Base-by-base conservation (phyloP, 2,888 invertebrate genomes). In the Athalia rosae region DNA sequence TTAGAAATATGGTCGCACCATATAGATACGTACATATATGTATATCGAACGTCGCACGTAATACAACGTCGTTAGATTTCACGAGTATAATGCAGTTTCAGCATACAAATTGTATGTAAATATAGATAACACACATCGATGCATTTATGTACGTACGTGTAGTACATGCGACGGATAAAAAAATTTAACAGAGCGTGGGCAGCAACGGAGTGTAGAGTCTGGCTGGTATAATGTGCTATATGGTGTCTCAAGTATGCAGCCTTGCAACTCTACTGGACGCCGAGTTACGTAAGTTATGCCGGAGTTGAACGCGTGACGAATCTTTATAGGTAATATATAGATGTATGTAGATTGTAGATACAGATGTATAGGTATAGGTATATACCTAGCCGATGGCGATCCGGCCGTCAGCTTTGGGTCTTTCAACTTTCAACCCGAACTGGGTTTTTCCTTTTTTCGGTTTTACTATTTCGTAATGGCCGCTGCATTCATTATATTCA, bases 381-480 rank as follows among this genome's bases (percentile, higher is more conserved):
- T n/a, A n/a, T 15, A 7, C 4, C 2, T 13, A 59, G 11, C 2
- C 13, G n/a, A 13, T 59, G 13, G 59, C 13, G 13, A 59, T 59
- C 11, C 58, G 63, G 63, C 67, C 50, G 28, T 13, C 6, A 53
- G n/a, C 71, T 71, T 71, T 71, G 5, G 71, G 67, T 58, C 71
- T 71, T 71, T 71, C 28, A 58, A 71, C 71, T 71, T 58, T 71
- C 13, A 71, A 71, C 58, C 58, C 71, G 11, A 63, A 58, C 28
- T 28, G 28, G 28, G 28, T 28, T 28, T 28, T 28, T 28, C 28
- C 28, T 28, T 28, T 28, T 28, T 28, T 1, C 28, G 28, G 28
- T 28, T 28, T 28, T 28, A 28, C 28, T 28, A 28, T 28, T 28
- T 28, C 28, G 28, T 28, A 28, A 28, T 28, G 2, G 28, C 28